Conservation (phyloP, 2,797 vertebrate species). For the Propithecus deckenii region DNA sequence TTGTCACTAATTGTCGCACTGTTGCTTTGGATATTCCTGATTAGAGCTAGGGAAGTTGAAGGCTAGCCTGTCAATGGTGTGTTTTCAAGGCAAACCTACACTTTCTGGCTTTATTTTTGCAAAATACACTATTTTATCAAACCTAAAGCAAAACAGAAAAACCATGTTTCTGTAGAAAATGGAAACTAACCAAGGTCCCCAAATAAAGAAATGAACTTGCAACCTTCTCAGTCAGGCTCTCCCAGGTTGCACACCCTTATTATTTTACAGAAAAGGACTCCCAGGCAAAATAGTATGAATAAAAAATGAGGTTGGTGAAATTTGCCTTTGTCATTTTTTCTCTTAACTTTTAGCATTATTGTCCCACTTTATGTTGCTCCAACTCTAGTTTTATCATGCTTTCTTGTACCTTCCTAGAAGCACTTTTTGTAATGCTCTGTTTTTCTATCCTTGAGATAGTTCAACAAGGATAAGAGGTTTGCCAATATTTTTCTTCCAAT, state of each 20-base stretch:
- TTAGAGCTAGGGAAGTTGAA: neutral
- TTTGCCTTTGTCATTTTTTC: neutral
- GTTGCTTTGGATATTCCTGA: neutral
- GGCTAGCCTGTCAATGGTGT: neutral
- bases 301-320: neutral
- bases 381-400: neutral
- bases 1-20: neutral
- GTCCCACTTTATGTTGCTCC: neutral
- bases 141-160: neutral
- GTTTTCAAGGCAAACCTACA: neutral
- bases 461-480: neutral
- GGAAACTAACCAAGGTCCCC: neutral
- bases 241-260: neutral
- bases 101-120: neutral
- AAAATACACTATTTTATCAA: constrained; percentile 6
- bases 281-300: neutral
- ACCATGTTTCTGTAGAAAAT: neutral
- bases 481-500: neutral
- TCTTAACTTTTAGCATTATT: neutral
- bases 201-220: neutral
- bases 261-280: neutral
- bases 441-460: neutral
- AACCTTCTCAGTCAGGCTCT: neutral
- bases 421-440: neutral
- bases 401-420: neutral